These are phyloP conservation scores for Syndactyla subalaris DNA, from an alignment of 2,797 vertebrate genomes.

Conservation along the genomic window DNA sequence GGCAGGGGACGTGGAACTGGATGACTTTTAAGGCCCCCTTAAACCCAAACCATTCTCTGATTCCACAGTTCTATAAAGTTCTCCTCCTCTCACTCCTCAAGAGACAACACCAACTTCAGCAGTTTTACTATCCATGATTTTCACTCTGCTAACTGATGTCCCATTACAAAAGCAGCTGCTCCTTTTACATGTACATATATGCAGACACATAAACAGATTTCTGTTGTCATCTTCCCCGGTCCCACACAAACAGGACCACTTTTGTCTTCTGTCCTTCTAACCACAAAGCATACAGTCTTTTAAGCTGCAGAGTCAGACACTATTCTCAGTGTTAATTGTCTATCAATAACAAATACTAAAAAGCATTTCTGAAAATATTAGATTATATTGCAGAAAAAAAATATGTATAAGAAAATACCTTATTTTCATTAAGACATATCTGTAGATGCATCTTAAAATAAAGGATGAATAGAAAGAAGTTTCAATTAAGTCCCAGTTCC, in stretches of 20 bases:
- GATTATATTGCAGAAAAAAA: constrained; percentile 2
- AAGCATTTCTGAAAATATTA: background rate
- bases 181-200: background rate
- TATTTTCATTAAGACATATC: background rate
- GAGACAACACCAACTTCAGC: background rate
- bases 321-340: background rate
- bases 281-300: background rate
- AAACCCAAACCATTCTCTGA: background rate
- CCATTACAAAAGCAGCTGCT: background rate
- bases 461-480: background rate
- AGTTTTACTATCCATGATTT: background rate
- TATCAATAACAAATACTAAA: background rate
- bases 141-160: background rate
- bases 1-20: background rate
- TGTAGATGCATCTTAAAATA: background rate
- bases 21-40: background rate
- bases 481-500: background rate
- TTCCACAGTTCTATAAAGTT: background rate
- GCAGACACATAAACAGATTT: background rate
- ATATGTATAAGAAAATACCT: background rate
- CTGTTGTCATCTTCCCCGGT: background rate
- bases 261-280: background rate
- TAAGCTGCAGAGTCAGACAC: background rate
- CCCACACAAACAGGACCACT: background rate
- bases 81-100: background rate